Evolutionary conservation across 2,888 invertebrate species (phyloP).

Genomic region (Dryobotodes eremita): DNA sequence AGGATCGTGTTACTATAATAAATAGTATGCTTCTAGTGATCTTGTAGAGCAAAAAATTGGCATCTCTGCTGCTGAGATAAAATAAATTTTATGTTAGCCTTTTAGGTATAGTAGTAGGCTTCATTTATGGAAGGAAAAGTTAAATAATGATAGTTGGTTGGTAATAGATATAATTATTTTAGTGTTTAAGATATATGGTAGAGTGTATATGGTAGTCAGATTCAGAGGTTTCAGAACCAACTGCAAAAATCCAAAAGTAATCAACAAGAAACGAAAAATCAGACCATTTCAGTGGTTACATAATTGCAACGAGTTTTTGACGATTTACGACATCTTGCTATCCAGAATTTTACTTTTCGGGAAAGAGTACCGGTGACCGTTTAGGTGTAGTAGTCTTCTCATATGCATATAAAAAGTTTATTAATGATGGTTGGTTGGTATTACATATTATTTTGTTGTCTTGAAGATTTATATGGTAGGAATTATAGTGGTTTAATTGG

Average conservation of each 20-base stretch:
- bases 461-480: background rate
- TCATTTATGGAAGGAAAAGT: background rate
- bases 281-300: background rate
- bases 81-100: slow-evolving; percentile 30
- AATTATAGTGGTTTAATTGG: background rate
- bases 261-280: background rate
- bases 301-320: background rate
- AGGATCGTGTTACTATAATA: slow-evolving; percentile 60
- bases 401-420: slow-evolving; percentile 3
- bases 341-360: background rate
- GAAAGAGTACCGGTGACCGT: too few relatives aligned
- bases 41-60: slow-evolving; percentile 32
- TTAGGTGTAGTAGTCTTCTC: too few relatives aligned
- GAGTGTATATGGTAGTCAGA: background rate
- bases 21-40: slow-evolving; percentile 47
- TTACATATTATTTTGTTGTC: background rate
- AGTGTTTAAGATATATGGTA: background rate
- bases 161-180: slow-evolving; percentile 9
- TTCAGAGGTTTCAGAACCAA: background rate
- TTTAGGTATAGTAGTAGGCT: slow-evolving; percentile 22
- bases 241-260: too few relatives aligned
- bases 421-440: slow-evolving; percentile 1
- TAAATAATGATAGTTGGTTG: slow-evolving; percentile 6
- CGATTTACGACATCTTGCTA: background rate
- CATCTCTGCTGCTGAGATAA: slow-evolving; percentile 26